These are phyloP conservation scores for Caiman crocodilus DNA, from an alignment of 2,797 vertebrate genomes.

Conservation along the genomic window DNA sequence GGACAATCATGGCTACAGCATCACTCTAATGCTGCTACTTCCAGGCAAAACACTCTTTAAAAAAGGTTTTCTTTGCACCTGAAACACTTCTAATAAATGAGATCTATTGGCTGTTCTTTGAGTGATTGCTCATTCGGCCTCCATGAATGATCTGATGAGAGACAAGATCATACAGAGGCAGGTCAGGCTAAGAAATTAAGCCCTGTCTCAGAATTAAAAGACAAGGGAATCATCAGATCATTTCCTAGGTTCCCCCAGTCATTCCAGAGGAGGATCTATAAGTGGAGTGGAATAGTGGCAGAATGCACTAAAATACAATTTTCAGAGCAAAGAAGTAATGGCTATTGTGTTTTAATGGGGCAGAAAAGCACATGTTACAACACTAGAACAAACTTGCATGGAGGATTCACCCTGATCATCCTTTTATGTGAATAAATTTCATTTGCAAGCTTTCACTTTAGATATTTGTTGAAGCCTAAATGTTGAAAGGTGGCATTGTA, in stretches of 20 bases:
- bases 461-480: not conserved
- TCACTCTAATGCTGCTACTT: too few relatives aligned
- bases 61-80: not conserved
- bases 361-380: not conserved
- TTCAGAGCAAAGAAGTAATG: not conserved
- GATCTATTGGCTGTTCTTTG: not conserved
- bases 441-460: not conserved
- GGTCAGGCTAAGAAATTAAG: not conserved
- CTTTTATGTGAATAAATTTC: conserved; percentile 17
- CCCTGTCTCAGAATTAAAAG: not conserved
- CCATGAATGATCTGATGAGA: not conserved
- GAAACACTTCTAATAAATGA: not conserved
- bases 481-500: not conserved
- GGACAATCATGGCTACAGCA: too few relatives aligned
- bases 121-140: not conserved
- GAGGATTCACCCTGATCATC: not conserved
- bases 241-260: not conserved
- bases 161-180: not conserved
- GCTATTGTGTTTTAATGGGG: not conserved
- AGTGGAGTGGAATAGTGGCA: not conserved
- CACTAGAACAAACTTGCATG: not conserved
- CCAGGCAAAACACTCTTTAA: too few relatives aligned
- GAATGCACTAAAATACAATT: not conserved
- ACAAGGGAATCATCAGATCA: not conserved
- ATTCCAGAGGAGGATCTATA: not conserved